Evolutionary conservation across 2,113 vertebrate species (phyloP), one percentile per base, ranked within the genome.

Genomic region (Fukomys damarensis): DNA sequence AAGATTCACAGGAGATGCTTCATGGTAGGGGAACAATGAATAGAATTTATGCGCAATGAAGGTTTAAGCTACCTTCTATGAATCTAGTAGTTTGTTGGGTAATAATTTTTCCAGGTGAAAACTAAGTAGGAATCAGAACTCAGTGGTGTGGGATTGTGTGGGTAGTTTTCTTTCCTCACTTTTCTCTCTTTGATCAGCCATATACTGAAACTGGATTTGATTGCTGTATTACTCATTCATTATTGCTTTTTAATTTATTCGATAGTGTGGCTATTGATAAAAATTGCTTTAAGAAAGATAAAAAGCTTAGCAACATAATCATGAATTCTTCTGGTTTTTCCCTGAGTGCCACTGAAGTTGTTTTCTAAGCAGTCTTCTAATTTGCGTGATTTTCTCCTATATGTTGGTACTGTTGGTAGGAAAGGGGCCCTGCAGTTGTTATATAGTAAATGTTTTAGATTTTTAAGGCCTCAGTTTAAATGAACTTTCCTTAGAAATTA

Each of bases 171-270:
- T 81, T 41, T 88, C 49, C 92, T 66, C 0, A 82, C 11, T 91
- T 82, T 89, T 58, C 30, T 83, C 35, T 76, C 22, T 87, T 35
- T 91, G 19, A 14, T 77, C 32, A 88, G 11, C 49, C 8, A 32
- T 86, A 70, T 54, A 52, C 10, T 86, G 43, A 93, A 96, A 84
- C 24, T 93, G 24, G 30, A 43, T 76, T 91, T 81, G 30, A 68
- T 95, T 86, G 35, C 12, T 87, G 19, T 41, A 35, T 58, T 85
- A 17, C 14, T 88, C 32, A 19, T 32, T 79, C 5, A 28, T 83
- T 87, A 52, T 17, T 80, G 38, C 19, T 79, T 86, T 92, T 74
- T 63, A 61, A 56, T 5, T 83, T 79, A 43, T 77, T 77, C 14
- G 38, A 85, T 96, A 61, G 3, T 76, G 41, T 61, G 14, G 43